These are phyloP conservation scores for Sitobion miscanthi DNA, from an alignment of 1,140 invertebrate species.

Conservation along the genomic window DNA sequence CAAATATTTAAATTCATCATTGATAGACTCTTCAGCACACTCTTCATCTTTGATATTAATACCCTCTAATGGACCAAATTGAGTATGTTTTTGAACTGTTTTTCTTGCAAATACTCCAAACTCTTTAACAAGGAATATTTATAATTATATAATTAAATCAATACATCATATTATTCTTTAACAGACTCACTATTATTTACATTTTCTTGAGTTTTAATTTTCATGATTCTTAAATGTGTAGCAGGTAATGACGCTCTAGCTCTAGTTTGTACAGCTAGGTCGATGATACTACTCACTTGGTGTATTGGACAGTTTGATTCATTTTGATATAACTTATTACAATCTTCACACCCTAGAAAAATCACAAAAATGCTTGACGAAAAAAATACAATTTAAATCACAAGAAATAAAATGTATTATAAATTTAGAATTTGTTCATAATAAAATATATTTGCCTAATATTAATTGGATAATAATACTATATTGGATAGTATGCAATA, in stretches of 20 bases:
- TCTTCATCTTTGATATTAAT: slow-evolving; percentile 64
- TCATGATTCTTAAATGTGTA: slow-evolving; percentile 70
- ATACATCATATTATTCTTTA: background rate
- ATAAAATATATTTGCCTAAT: background rate
- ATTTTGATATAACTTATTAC: slow-evolving; percentile 64
- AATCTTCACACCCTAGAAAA: slow-evolving; percentile 65
- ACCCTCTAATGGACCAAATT: slow-evolving; percentile 81
- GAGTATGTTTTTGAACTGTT: slow-evolving; percentile 72
- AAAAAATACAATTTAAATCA: background rate
- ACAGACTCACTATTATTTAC: background rate
- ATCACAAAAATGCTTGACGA: background rate
- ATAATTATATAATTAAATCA: background rate
- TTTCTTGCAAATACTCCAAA: slow-evolving; percentile 77
- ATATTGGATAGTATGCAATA: no score
- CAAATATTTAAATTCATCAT: slow-evolving; percentile 61
- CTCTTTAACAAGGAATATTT: slow-evolving; percentile 62
- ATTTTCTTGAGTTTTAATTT: slow-evolving; percentile 61
- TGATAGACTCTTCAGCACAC: slow-evolving; percentile 18
- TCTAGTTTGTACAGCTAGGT: slow-evolving; percentile 76
- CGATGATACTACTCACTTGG: slow-evolving; percentile 69
- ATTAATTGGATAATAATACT: background rate
- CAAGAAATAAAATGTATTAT: background rate
- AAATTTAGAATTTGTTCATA: background rate
- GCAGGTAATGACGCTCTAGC: slow-evolving; percentile 76
- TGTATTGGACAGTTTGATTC: slow-evolving; percentile 66